These are phyloP conservation scores for Drosophila koepferae DNA, from an alignment of 2,888 invertebrate species.

Conservation along the genomic window DNA sequence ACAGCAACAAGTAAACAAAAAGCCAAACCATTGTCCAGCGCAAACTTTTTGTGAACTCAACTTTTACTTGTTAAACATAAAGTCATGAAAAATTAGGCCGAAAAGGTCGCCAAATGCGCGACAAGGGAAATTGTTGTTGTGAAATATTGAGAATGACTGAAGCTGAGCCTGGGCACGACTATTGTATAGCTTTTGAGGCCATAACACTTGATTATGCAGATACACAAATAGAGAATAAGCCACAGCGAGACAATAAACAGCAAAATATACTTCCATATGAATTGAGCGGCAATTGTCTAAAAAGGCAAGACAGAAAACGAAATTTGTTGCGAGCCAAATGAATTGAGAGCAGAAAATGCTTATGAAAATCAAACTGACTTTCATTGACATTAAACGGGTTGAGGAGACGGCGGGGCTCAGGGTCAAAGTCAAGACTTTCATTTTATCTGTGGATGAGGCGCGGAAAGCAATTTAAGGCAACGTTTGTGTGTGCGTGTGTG, in stretches of 20 bases:
- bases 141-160: constrained; percentile 34
- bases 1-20: constrained; percentile 41
- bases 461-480: constrained; percentile 41
- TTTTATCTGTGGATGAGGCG: neutral
- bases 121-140: constrained; percentile 33
- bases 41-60: constrained; percentile 16
- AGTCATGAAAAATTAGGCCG: constrained; percentile 24
- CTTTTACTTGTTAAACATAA: constrained; percentile 36
- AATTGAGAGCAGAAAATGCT: constrained; percentile 42
- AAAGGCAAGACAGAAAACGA: constrained; percentile 33
- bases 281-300: constrained; percentile 69
- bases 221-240: constrained; percentile 25
- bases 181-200: constrained; percentile 52
- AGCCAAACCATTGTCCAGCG: constrained; percentile 12
- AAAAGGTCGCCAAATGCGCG: constrained; percentile 33
- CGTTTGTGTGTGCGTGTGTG: constrained; percentile 3
- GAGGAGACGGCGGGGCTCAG: neutral
- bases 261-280: constrained; percentile 68
- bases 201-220: constrained; percentile 63
- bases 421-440: constrained; percentile 23
- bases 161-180: constrained; percentile 19
- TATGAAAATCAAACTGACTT: constrained; percentile 71
- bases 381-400: constrained; percentile 45
- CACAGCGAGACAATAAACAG: constrained; percentile 32
- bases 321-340: constrained; percentile 41